A percentile compares a stretch with the other conserved stretches of the same genome.
Conservation (phyloP, 2,113 vertebrate species). For the Xenopus borealis region DNA sequence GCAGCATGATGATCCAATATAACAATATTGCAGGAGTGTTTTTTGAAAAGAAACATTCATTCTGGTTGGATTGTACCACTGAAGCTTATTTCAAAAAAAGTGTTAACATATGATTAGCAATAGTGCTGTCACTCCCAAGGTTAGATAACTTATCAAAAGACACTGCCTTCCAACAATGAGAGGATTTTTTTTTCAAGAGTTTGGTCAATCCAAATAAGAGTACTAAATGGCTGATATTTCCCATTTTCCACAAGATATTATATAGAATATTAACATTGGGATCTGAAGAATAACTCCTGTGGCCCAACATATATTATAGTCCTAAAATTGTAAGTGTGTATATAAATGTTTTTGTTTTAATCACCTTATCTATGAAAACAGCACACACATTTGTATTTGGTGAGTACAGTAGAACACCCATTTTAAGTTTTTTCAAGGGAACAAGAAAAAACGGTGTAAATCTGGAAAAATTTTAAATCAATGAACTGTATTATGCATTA, state of each 20-base stretch:
- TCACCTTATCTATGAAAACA: too few species aligned
- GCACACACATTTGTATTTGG: too few species aligned
- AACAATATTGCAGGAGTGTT: constrained; percentile 92
- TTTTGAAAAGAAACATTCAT: constrained; percentile 84
- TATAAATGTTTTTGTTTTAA: too few species aligned
- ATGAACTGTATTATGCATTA: too few species aligned
- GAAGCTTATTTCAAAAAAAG: constrained; percentile 80
- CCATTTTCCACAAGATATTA: not conserved
- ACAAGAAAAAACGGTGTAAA: too few species aligned
- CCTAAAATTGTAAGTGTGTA: too few species aligned
- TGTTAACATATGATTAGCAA: constrained; percentile 75
- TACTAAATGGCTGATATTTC: constrained; percentile 49
- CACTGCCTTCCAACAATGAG: constrained; percentile 65
- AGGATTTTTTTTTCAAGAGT: constrained; percentile 49
- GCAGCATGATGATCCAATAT: constrained; percentile 97
- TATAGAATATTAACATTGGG: too few species aligned
- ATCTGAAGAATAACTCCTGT: too few species aligned
- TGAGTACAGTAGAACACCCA: too few species aligned
- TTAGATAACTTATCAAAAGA: constrained; percentile 68
- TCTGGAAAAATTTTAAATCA: too few species aligned
- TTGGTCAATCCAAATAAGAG: constrained; percentile 44
- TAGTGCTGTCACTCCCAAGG: constrained; percentile 77
- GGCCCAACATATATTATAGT: too few species aligned
- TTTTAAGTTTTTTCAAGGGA: too few species aligned
- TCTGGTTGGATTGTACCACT: constrained; percentile 91